Base-by-base conservation (phyloP, 2,888 invertebrate genomes). In the Mimas tiliae region DNA sequence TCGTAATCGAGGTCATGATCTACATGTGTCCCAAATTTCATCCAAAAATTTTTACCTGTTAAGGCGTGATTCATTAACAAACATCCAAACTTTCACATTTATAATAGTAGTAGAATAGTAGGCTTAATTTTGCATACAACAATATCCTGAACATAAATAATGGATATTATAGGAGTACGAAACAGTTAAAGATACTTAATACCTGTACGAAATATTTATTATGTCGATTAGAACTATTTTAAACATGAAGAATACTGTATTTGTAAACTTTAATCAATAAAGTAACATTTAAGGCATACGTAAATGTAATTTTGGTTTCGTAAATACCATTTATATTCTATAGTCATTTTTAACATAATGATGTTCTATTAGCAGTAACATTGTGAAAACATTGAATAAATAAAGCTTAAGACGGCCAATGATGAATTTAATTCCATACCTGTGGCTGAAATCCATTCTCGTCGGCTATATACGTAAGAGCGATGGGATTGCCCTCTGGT, bases 391-490 rank as follows among this genome's bases (percentile, higher is more conserved):
- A 3, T 19, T 19, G 55, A 58, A 58, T 55, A 65, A 47, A 16
- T 33, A 47, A 55, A 14, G 7, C 16, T 16, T 45, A 34, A 48
- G 48, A 55, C 14, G n/a, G 16, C 6, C 16, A 63, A 47, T n/a
- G 9, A 48, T 48, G n/a, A 19, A 38, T 38, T 34, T 21, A 53
- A 63, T 16, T 47, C 64, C 58, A 73, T 73, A 93, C 94, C 88
- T 94, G 94, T 11, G 96, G 95, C 76, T 95, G 95, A 85, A 95
- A 96, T 53, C 96, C 96, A 71, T 96, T 95, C 76, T 96, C 96
- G 73, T 96, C 95, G n/a, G 96, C 96, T 47, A 95, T 94, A 78
- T 96, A 96, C 11, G 94, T 91, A 14, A 96, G 89, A 0, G 94
- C 82, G 70, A 96, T 95, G 14, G 95, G 92, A 6, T 94, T 92